Percentiles rank a stretch among this genome's conserved stretches.
Conservation (phyloP, 1,140 invertebrate species). For the Ooceraea biroi region DNA sequence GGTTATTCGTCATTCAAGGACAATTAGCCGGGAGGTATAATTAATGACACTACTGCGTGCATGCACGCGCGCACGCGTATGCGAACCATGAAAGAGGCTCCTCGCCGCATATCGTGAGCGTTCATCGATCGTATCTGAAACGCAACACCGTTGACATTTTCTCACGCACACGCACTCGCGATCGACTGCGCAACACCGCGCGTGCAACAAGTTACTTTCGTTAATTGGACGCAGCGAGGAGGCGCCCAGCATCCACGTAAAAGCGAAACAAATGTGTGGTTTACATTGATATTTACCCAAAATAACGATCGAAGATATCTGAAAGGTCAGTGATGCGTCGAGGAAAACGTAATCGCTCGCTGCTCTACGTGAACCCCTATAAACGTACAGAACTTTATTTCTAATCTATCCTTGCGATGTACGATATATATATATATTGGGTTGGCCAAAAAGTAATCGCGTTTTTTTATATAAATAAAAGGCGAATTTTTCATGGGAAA, state of each 20-base stretch:
- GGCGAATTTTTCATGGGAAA: no score
- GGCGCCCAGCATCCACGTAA: not conserved
- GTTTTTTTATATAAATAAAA: no score
- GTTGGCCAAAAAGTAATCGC: no score
- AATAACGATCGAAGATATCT: not conserved
- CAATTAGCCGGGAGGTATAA: slow-evolving; percentile 56
- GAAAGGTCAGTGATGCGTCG: no score
- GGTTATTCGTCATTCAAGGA: slow-evolving; percentile 62
- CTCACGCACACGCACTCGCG: slow-evolving; percentile 19
- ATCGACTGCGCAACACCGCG: slow-evolving; percentile 49
- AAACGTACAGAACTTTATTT: no score
- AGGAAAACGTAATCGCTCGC: no score
- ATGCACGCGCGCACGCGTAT: no score
- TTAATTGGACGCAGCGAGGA: slow-evolving; percentile 24
- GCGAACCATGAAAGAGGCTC: slow-evolving; percentile 45
- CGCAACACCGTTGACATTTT: slow-evolving; percentile 42
- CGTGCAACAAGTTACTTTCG: slow-evolving; percentile 68
- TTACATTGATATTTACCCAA: not conserved
- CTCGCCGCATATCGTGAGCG: slow-evolving; percentile 9
- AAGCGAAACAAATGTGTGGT: not conserved
- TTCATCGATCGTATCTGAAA: slow-evolving; percentile 66
- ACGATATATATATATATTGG: no score
- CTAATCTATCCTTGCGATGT: no score
- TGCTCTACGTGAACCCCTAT: no score
- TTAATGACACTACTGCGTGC: slow-evolving; percentile 53